Base-by-base conservation (phyloP, 2,797 vertebrate species). In the Neoniphon sammara region DNA sequence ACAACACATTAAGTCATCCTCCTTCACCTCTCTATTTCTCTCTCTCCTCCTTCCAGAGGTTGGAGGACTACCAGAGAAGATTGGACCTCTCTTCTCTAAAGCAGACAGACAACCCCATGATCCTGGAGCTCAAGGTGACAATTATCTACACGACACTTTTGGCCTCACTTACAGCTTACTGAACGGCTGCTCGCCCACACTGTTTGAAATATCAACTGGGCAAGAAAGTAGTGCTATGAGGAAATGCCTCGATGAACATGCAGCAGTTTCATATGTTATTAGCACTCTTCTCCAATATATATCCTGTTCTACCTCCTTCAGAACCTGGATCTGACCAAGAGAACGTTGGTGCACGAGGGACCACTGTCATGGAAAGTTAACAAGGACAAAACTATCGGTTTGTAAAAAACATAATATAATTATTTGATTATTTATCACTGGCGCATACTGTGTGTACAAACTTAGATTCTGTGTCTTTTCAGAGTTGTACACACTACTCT, bases 281-380 rank as follows among this genome's bases (percentile, higher is more conserved):
- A 25, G 8, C 8, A 14, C 18, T 10, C 50, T 67, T 46, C 62
- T 62, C 77, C 10, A 15, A 60, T 62, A 7, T 52, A 23, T 73
- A 76, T 15, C 34, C 7, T 18, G 0, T 57, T 64, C 11, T 52
- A 0, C n/a, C 18, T 69, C 62, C 27, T 36, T 66, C 91, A 99
- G 98, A 99, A 96, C 93, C 91, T 99, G 91, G 97, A 99, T 93
- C 94, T 99, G 70, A 99, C 98, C 1, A 98, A 98, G 93, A 95
- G 92, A 80, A 98, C 96, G 15, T 95, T 99, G 97, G 94, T 98
- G 78, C 97, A 99, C 0, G 98, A 99, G 90, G 98, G 98, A 18
- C 96, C 97, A 1, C 93, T 99, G 36, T 97, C 95, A 23, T 99
- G 98, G 98, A 98, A 98, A 89, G 96, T 99, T 82, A 98, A 99